These are phyloP conservation scores for Lymantria monacha DNA, from an alignment of 2,888 invertebrate genomes.

Conservation along the genomic window DNA sequence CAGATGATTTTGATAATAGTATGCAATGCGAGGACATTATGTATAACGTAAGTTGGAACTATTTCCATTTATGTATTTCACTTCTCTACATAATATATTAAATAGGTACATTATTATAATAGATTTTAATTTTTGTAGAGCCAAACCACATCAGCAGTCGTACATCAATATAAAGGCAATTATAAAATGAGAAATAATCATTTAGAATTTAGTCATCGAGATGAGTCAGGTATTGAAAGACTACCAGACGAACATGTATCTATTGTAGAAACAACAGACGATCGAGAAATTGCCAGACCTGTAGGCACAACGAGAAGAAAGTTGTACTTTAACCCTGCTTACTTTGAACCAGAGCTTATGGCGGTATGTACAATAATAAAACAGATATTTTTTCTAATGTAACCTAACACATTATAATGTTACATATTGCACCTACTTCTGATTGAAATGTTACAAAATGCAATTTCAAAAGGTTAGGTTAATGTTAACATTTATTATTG, in stretches of 20 bases:
- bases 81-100: no score
- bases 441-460: background rate
- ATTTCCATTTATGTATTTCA: background rate
- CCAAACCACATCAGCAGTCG: slow-evolving; percentile 85
- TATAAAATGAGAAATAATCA: slow-evolving; percentile 58
- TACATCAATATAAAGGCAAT: slow-evolving; percentile 83
- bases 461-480: background rate
- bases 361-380: slow-evolving; percentile 79
- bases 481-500: background rate
- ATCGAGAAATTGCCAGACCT: slow-evolving; percentile 85
- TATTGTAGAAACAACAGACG: slow-evolving; percentile 91
- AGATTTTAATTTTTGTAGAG: slow-evolving; percentile 45
- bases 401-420: background rate
- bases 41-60: slow-evolving; percentile 54
- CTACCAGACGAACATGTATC: slow-evolving; percentile 93
- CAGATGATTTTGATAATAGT: slow-evolving; percentile 79
- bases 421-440: background rate
- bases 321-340: slow-evolving; percentile 94
- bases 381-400: background rate
- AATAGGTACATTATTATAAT: background rate
- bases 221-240: slow-evolving; percentile 85
- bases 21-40: slow-evolving; percentile 57
- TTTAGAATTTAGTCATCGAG: slow-evolving; percentile 67
- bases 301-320: slow-evolving; percentile 89
- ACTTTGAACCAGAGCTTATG: slow-evolving; percentile 93